These are phyloP conservation scores for Zosterops pallidus DNA, from an alignment of 2,113 vertebrate genomes.

Conservation along the genomic window DNA sequence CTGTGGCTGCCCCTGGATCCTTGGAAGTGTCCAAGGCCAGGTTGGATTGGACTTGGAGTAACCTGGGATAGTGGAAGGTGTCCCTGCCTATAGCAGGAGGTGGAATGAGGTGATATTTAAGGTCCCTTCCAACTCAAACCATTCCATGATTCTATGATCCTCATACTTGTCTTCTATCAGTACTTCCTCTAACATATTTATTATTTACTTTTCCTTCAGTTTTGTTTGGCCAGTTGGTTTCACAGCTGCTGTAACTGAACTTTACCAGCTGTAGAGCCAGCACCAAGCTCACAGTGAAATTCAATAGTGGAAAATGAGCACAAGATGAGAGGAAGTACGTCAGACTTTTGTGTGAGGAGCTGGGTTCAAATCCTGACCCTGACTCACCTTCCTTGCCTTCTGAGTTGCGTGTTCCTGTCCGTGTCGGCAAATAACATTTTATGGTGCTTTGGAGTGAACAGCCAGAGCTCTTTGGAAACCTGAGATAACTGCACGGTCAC, in stretches of 20 bases:
- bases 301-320: background rate
- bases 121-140: background rate
- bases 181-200: background rate
- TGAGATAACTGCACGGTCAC: background rate
- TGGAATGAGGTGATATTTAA: background rate
- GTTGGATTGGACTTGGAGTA: background rate
- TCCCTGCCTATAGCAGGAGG: background rate
- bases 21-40: background rate
- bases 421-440: accelerated
- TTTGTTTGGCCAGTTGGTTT: background rate
- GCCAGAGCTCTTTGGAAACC: background rate
- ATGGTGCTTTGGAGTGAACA: background rate
- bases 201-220: background rate
- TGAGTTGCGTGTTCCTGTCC: background rate
- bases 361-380: background rate
- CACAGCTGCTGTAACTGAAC: background rate
- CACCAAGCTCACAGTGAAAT: background rate
- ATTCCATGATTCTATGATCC: background rate
- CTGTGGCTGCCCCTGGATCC: background rate
- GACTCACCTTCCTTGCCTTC: background rate
- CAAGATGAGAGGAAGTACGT: background rate
- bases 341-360: background rate
- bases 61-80: background rate
- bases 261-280: background rate
- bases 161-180: background rate